Base-by-base conservation (phyloP, 2,888 invertebrate genomes). In the Isoperla grammatica region DNA sequence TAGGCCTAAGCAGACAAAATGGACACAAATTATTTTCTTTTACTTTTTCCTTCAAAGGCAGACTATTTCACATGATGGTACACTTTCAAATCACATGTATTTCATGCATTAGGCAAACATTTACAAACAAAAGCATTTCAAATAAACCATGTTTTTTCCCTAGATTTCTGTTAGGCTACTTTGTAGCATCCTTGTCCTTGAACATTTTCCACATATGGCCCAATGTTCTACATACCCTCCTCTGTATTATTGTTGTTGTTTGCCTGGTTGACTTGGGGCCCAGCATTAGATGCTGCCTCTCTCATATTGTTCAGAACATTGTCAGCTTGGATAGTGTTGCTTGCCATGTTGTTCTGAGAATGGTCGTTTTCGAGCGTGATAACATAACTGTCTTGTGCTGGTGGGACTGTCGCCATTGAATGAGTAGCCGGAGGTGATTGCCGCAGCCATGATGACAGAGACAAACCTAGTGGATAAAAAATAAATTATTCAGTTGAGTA, bases 341-440 rank as follows among this genome's bases (percentile, higher is more conserved):
- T 35, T 15, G 62, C 64, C 11, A 64, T 56, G 29, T n/a, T 42
- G 42, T 37, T 64, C 5, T 66, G 58, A 9, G 66, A 35, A 12
- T 65, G 35, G 19, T 67, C 64, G 57, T 68, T 68, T 6, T 72
- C 72, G 1, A 73, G 48, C 61, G 70, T 71, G 63, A 73, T 73
- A 29, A 72, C 68, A 58, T 68, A 69, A 63, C 69, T 71, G 37
- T 71, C 70, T 29, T 29, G 5, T 72, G 66, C 74, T 71, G 62
- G 74, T 65, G 63, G 68, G 66, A 2, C 74, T 71, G 39, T 74
- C 66, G 67, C 74, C 73, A 29, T 29, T 29, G 29, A 29, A 29
- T 29, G 29, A 8, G 29, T 29, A 8, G 39, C 78, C 72, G 65
- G 76, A 74, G 19, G 78, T 74, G 67, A 78, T 74, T 37, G 78